Conservation (phyloP, 2,888 invertebrate genomes). For the Prenolepis imparis region DNA sequence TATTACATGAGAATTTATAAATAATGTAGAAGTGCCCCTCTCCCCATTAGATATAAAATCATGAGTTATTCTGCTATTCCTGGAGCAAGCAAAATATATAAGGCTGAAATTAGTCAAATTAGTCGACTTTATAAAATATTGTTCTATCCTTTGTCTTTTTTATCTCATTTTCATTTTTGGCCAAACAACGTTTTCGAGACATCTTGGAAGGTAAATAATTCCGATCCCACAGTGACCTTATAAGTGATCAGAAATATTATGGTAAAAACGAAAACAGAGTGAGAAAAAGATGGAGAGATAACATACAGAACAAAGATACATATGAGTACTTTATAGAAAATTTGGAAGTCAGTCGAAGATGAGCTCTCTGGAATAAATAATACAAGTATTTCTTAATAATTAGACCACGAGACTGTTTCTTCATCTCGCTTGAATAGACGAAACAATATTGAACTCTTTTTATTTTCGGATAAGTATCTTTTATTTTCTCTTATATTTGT, state of each 20-base stretch:
- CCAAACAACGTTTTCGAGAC: background rate
- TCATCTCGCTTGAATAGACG: background rate
- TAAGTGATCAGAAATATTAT: background rate
- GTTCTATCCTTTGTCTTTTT: background rate
- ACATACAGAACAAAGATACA: background rate
- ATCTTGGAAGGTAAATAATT: background rate
- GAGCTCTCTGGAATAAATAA: background rate
- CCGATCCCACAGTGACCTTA: background rate
- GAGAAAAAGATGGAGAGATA: background rate
- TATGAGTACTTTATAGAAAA: background rate
- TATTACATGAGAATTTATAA: background rate
- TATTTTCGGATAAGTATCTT: background rate
- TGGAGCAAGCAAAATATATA: background rate
- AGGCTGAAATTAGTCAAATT: background rate
- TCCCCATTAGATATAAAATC: background rate
- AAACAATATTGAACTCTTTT: background rate
- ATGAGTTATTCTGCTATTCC: background rate
- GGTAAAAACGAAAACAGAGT: background rate
- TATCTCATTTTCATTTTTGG: background rate
- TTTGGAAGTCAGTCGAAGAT: background rate
- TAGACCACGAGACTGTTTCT: background rate
- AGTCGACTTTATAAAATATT: background rate
- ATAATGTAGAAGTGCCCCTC: background rate
- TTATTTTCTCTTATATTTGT: background rate
- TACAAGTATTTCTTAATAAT: background rate